Base-by-base conservation (phyloP, 1,140 invertebrate species). In the Trichomalopsis sarcophagae region DNA sequence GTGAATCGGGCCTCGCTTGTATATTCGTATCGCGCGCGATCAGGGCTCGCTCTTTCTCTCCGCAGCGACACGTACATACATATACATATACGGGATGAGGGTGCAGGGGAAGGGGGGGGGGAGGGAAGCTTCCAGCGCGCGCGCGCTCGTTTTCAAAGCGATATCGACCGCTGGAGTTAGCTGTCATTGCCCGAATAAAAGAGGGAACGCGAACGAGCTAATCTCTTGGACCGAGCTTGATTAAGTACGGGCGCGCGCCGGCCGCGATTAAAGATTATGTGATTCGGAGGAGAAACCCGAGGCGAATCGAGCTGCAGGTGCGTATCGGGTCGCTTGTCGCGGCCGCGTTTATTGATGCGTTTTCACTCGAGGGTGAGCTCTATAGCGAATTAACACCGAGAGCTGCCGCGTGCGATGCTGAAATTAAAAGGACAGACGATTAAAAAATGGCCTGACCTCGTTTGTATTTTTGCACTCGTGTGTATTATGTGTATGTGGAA, bases 81-180 rank as follows among this genome's bases (percentile, higher is more conserved):
- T 40, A 73, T 40, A 40, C 30, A 13, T 40, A 40, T 73, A 73
- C 11, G 50, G 17, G 50, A 55, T 55, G 50, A 55, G 50, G 17
- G 50, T 17, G 50, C 2, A 21, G 50, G 5, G 17, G 50, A 0
- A 2, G 33, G 33, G 33, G 33, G 33, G 5, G 33, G 33, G 33
- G 33, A 55, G 13, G 50, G 50, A 55, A 55, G 5, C 13, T 17
- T 55, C 11, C 50, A 21, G 50, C 50, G 5, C 40, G 50, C 14
- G 14, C 36, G 17, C 17, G 36, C 14, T n/a, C 4, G 47, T 62
- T 74, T 74, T 73, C 71, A 82, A 75, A 55, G 47, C 23, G 3
- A 6, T 74, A 74, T 71, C 69, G 71, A 82, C 71, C 69, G 81
- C 66, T 71, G 21, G 17, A 69, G 74, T 21, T 6, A 66, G 30